Base-by-base conservation (phyloP, 2,888 invertebrate genomes). In the Lithosia quadra region DNA sequence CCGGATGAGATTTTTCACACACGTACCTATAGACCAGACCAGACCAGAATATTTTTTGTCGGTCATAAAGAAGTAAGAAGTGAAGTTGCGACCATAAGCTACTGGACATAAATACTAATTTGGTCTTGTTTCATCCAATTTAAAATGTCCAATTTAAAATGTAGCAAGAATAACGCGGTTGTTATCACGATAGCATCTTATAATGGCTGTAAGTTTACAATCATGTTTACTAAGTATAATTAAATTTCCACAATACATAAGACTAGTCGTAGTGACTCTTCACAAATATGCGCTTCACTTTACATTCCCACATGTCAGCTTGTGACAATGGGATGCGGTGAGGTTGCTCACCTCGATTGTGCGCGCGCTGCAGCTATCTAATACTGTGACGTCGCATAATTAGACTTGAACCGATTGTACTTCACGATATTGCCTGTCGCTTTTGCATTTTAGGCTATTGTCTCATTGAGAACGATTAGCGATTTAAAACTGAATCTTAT, bases 331-430 rank as follows among this genome's bases (percentile, higher is more conserved):
- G 89, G 84, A 88, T 84, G 83, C 81, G 75, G 62, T 36, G 88
- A 93, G 94, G 94, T 94, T 92, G 92, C 88, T 94, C 89, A 94
- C 94, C 94, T 90, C 82, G 62, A 87, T 87, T 86, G 87, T 86
- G 70, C 78, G 69, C 77, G 70, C 70, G 71, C 75, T 77, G 69
- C 77, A 81, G 82, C 85, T 86, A 89, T 89, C 89, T 88, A 89
- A 88, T 74, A 79, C 84, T 89, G 88, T 91, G 90, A 91, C 89
- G 88, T 90, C 86, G 88, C 88, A 90, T 92, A 92, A 92, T 91
- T 91, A 92, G 84, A 85, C 81, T 84, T 78, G 86, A 84, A 82
- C 78, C 79, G 86, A 88, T 88, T 81, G 84, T 84, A 78, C 83
- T 81, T 65, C 36, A 69, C 63, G 74, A 81, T 76, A 76, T 67